Conservation (phyloP, 2,888 invertebrate species). For the Blastobasis lacticolella region DNA sequence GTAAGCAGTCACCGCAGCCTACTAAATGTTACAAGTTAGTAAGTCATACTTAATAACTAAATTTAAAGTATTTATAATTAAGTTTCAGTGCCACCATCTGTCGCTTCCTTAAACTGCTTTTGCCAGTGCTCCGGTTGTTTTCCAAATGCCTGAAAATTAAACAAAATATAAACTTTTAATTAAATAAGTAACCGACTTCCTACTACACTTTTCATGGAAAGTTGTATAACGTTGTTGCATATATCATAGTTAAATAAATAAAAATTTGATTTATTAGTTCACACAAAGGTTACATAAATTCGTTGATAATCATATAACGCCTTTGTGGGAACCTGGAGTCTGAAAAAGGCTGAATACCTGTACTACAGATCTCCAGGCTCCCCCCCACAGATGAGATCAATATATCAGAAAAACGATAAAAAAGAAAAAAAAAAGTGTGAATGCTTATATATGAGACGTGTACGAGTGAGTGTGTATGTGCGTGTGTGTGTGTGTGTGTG, state of each 20-base stretch:
- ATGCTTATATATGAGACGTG: too few species aligned
- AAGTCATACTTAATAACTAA: too few species aligned
- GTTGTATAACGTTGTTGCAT: neutral
- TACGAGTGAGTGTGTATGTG: too few species aligned
- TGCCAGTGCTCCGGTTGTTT: conserved; percentile 48
- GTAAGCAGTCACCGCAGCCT: too few species aligned
- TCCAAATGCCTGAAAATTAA: conserved; percentile 51
- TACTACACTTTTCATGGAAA: neutral
- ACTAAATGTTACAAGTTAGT: too few species aligned
- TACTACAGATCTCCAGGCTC: too few species aligned
- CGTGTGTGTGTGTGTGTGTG: too few species aligned
- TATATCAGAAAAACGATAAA: too few species aligned
- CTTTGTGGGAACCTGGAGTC: neutral
- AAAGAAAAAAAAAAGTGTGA: too few species aligned
- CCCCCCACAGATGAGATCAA: too few species aligned
- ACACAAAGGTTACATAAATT: neutral
- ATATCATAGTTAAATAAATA: neutral
- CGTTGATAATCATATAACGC: neutral
- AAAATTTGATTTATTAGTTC: neutral
- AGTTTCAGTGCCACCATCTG: conserved; percentile 5
- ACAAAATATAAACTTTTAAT: neutral
- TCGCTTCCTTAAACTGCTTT: conserved; percentile 51
- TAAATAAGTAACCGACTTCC: neutral
- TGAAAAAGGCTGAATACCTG: neutral
- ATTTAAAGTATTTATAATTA: too few species aligned